Evolutionary conservation across 1,140 invertebrate species (phyloP), one percentile per base, ranked within the genome.

Genomic region (Adelges cooleyi): DNA sequence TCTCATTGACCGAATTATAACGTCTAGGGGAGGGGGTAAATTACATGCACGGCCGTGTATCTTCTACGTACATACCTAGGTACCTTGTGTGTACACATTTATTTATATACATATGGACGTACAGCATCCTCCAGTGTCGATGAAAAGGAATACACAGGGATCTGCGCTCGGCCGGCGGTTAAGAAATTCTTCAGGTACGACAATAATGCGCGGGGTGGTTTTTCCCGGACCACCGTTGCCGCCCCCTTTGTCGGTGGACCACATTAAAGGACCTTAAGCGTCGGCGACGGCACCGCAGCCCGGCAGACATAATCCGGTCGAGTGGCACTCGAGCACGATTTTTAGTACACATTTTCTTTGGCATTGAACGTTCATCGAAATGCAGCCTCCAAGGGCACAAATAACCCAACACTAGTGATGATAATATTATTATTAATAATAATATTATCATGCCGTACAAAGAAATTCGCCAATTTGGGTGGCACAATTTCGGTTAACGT

Each of bases 401-500:
- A 33, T 33, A 33, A 33, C n/a, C n/a, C n/a, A n/a, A n/a, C n/a
- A n/a, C n/a, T n/a, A 33, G 11, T 33, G 11, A 33, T 33, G 11
- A 33, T 33, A 33, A 33, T 11, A 33, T 5, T 11, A 33, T n/a
- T 33, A 33, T 33, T 33, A 6, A 33, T 33, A 33, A 33, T 33
- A 33, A 33, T 33, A 33, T 33, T 5, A 33, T 5, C 11, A 33
- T 33, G 11, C 5, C 5, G 29, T 33, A 6, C 11, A 44, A 59
- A 59, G 40, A 44, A 59, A 42, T 59, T 59, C 13, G 54, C 54
- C 54, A 59, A 59, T 59, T 33, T 44, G 54, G 54, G 54, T 59
- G 54, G 53, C 53, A 17, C 18, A 23, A n/a, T 11, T 6, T 33
- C 29, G 11, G 29, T 33, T 6, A 33, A 33, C 11, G 11, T 5